Conservation (phyloP, 2,888 invertebrate genomes). For the Siphonodentalium dalli region DNA sequence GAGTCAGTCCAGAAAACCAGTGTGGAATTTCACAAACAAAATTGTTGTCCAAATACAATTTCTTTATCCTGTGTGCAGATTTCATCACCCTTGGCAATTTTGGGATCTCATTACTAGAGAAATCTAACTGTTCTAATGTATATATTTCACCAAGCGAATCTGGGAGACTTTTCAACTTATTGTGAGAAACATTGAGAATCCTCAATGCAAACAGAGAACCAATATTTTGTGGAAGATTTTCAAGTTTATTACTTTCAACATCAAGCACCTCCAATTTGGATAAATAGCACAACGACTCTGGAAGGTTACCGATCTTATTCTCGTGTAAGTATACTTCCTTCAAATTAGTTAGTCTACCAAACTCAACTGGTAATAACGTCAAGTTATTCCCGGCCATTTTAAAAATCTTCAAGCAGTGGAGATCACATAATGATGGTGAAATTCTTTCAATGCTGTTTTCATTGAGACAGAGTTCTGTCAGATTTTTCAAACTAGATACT, state of each 20-base stretch:
- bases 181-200: constrained; percentile 40
- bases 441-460: constrained; percentile 42
- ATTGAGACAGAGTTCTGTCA: constrained; percentile 41
- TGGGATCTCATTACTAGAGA: constrained; percentile 44
- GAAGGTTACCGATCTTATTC: constrained; percentile 38
- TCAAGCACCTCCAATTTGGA: constrained; percentile 35
- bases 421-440: constrained; percentile 36
- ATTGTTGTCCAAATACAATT: constrained; percentile 41
- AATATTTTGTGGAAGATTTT: constrained; percentile 38
- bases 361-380: constrained; percentile 39
- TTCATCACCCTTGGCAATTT: constrained; percentile 33
- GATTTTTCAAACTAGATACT: constrained; percentile 31
- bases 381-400: constrained; percentile 43
- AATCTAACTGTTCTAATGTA: constrained; percentile 37
- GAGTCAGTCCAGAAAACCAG: constrained; percentile 38
- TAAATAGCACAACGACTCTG: constrained; percentile 36
- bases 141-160: constrained; percentile 38
- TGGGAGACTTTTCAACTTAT: constrained; percentile 37
- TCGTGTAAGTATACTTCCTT: constrained; percentile 36
- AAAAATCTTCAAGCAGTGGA: constrained; percentile 33
- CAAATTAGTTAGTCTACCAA: constrained; percentile 39
- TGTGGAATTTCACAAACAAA: constrained; percentile 35
- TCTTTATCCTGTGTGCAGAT: constrained; percentile 35
- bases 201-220: constrained; percentile 37
- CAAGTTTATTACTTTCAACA: constrained; percentile 34